These are phyloP conservation scores for Limnothrissa miodon DNA, from an alignment of 2,113 vertebrate species.

Conservation along the genomic window DNA sequence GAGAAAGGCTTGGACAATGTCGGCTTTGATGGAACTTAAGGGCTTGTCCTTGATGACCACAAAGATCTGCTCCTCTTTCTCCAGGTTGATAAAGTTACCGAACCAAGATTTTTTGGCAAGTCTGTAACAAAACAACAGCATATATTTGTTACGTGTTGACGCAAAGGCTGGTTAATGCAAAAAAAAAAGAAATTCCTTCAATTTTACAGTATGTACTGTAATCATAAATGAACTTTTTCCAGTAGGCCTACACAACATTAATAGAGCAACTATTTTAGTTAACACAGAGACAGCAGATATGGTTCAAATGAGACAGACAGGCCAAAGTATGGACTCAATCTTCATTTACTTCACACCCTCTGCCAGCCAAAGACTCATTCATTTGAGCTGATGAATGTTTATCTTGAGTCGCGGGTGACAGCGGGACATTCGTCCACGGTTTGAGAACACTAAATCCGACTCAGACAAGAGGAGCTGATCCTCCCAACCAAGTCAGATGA, in stretches of 20 bases:
- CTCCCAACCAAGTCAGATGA: conserved; percentile 19
- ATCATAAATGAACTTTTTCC: not conserved
- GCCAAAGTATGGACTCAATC: not conserved
- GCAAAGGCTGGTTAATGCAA: no score
- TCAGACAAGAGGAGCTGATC: conserved; percentile 28
- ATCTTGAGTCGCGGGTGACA: conserved; percentile 14
- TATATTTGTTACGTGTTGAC: not conserved
- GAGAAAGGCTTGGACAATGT: conserved; percentile 97
- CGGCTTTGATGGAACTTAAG: conserved; percentile 96
- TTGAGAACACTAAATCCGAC: conserved; percentile 38
- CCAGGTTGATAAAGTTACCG: conserved; percentile 95
- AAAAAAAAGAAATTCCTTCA: not conserved
- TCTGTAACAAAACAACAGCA: conserved; percentile 60
- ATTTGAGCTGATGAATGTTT: not conserved
- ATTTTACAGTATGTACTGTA: not conserved
- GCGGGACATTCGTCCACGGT: conserved; percentile 20
- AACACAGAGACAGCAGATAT: not conserved
- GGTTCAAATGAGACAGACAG: not conserved
- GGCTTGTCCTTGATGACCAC: conserved; percentile 97
- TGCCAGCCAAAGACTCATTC: not conserved
- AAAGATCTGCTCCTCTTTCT: conserved; percentile 98
- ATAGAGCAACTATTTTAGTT: not conserved
- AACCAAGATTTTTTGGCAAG: conserved; percentile 99
- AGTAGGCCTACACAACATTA: no score
- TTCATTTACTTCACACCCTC: not conserved